Conservation (phyloP, 2,113 vertebrate species). For the Syngnathus scovelli region DNA sequence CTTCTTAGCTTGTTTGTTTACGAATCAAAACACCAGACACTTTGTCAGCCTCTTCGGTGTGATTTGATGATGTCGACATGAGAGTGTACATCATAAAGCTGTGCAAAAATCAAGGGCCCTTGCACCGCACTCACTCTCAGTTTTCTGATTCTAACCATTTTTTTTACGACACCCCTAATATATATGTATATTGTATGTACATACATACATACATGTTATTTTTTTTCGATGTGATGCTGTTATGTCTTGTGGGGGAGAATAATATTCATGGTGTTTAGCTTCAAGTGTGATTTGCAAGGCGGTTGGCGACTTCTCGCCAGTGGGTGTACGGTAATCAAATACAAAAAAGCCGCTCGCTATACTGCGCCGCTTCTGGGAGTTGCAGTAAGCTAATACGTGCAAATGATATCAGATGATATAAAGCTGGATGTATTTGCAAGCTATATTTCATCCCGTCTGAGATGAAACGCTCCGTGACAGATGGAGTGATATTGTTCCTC, state of each 20-base stretch:
- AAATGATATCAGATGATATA: conserved; percentile 55
- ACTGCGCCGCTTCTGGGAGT: conserved; percentile 46
- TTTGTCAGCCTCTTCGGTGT: neutral
- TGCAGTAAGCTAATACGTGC: conserved; percentile 58
- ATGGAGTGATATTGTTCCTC: conserved; percentile 74
- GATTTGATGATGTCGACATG: neutral
- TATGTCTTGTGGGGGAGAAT: neutral
- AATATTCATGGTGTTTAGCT: conserved; percentile 32
- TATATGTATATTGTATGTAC: too few relatives aligned
- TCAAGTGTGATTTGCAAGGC: conserved; percentile 58
- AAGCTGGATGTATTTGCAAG: conserved; percentile 56
- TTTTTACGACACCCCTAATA: too few relatives aligned
- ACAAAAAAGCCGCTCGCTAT: conserved; percentile 44
- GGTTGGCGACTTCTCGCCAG: conserved; percentile 45
- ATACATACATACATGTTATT: neutral
- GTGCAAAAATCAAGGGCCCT: conserved; percentile 26
- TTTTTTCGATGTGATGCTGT: neutral
- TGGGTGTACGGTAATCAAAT: conserved; percentile 60
- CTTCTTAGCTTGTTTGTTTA: conserved; percentile 12
- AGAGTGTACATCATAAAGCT: conserved; percentile 43
- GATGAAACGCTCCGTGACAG: conserved; percentile 73
- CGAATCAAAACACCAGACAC: neutral
- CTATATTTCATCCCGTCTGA: conserved; percentile 68
- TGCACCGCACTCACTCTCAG: conserved; percentile 49
- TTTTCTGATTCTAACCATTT: too few relatives aligned